Base-by-base conservation (phyloP, 2,888 invertebrate genomes). In the Timandra comae region DNA sequence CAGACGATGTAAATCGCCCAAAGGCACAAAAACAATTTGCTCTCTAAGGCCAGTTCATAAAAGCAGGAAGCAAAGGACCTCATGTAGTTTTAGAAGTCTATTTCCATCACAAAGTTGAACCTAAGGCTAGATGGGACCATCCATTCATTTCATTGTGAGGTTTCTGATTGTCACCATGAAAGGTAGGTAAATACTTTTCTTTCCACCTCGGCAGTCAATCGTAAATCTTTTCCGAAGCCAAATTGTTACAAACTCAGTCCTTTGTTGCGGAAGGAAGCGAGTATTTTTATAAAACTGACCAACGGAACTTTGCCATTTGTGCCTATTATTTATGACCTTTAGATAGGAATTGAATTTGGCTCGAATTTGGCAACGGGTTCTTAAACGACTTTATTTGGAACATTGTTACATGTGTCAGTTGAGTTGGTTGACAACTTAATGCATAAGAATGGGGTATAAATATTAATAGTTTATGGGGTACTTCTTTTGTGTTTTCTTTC, bases 11-110 rank as follows among this genome's bases (percentile, higher is more conserved):
- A 59, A 62, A 64, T 49, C 53, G 79, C 82, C 72, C 50, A 36
- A 43, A 60, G 82, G 81, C 72, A 79, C 61, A 80, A 82, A 82
- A 82, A 79, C 81, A 79, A 82, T 82, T 80, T 81, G 50, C 76
- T 62, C 58, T 70, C 66, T 69, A 76, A 75, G 75, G 66, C 63
- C 55, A 50, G 66, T 65, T 66, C 63, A 60, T 59, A 63, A 56
- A 59, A 57, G 52, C 43, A 63, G 63, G 63, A 65, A 57, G 56
- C 16, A 64, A 69, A 74, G 68, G 59, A 64, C 61, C 49, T 53
- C 58, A 57, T 57, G 56, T 64, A 59, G 61, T 60, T 59, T 65
- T 50, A 70, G 61, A 64, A 65, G 63, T 62, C 71, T 64, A 73
- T 77, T 79, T 79, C 67, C 65, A 64, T 69, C 56, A 71, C 75